Conservation (phyloP, 2,797 vertebrate species). For the Bovichtus variegatus region DNA sequence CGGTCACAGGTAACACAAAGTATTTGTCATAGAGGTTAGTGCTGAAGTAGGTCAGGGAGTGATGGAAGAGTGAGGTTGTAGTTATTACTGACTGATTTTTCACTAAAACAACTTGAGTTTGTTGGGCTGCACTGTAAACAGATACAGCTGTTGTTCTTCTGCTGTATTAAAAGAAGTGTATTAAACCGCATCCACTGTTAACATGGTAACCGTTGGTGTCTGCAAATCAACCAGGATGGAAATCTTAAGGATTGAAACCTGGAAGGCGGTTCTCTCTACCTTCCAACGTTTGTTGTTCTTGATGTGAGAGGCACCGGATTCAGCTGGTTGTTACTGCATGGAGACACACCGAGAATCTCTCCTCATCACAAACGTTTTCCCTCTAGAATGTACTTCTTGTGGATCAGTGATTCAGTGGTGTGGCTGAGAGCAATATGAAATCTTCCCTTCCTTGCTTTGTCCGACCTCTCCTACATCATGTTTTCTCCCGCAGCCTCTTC, state of each 20-base stretch:
- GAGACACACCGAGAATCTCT: neutral
- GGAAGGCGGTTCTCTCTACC: neutral
- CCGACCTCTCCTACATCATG: neutral
- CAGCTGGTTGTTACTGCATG: neutral
- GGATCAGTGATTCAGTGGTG: too few species aligned
- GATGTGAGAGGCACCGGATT: neutral
- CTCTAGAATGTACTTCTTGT: neutral
- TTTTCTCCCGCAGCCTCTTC: neutral
- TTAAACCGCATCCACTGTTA: neutral
- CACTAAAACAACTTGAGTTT: too few species aligned
- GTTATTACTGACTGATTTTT: too few species aligned
- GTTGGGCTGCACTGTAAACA: too few species aligned
- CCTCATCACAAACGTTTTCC: neutral
- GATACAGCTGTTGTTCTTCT: too few species aligned
- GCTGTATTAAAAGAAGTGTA: neutral
- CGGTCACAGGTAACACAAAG: too few species aligned
- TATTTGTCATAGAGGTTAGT: too few species aligned
- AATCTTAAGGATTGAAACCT: neutral
- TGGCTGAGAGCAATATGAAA: conserved; percentile 3
- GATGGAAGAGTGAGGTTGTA: too few species aligned
- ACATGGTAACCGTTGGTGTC: neutral
- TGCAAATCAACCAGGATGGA: neutral
- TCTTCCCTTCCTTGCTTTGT: neutral
- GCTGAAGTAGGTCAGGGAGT: too few species aligned
- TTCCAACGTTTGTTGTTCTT: neutral